phyloP scores from a whole-genome alignment of 2,797 vertebrate genomes.

The Limosa lapponica region DNA sequence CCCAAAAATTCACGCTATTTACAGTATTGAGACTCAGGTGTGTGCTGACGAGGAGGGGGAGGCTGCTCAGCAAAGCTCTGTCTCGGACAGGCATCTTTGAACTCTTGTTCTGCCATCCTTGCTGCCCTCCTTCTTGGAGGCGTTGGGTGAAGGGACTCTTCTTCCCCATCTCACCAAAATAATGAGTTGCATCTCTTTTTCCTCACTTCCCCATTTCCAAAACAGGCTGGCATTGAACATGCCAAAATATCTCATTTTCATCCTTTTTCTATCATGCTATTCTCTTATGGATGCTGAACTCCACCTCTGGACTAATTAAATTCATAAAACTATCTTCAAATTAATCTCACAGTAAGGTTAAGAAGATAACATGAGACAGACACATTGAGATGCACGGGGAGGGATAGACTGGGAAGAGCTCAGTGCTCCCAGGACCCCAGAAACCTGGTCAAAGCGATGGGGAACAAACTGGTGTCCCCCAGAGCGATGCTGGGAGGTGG shows the following conservation, averaged over 20 bases:
- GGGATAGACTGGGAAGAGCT: background rate
- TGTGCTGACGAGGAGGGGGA: background rate
- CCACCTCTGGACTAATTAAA: background rate
- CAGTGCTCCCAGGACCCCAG: background rate
- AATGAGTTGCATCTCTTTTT: fast-evolving
- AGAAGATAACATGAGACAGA: background rate
- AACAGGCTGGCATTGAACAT: fast-evolving
- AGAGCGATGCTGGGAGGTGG: background rate
- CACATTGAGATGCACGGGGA: fast-evolving
- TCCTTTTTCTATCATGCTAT: background rate
- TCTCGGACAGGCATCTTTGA: fast-evolving
- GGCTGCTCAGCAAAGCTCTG: background rate
- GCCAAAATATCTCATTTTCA: background rate
- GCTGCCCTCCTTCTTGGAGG: background rate
- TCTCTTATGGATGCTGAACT: background rate
- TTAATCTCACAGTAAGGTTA: background rate
- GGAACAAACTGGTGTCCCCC: background rate
- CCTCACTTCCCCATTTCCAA: background rate
- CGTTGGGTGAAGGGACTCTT: background rate
- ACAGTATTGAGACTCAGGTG: fast-evolving
- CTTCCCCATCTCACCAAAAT: background rate
- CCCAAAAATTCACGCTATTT: background rate
- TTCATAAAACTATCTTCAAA: background rate
- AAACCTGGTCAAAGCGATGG: background rate
- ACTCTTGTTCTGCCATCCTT: background rate